Percentiles rank a stretch among this genome's conserved stretches.
Conservation (phyloP, 37 sponge, comb jelly and placozoan species). For the Oopsacas minuta region DNA sequence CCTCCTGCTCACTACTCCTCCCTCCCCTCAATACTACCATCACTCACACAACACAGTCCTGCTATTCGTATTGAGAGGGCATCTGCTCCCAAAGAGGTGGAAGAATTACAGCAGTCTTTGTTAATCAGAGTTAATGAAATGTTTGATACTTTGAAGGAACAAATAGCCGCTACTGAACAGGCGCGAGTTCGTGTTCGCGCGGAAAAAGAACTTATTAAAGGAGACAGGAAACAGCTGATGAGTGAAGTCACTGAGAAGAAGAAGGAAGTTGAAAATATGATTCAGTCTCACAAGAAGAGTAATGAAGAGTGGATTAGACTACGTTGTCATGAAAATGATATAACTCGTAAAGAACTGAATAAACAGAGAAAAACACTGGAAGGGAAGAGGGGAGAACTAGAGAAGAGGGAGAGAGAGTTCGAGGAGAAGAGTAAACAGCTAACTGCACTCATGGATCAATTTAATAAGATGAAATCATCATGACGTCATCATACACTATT, state of each 20-base stretch:
- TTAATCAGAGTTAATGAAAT: not conserved
- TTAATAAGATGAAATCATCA: not conserved
- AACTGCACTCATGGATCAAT: not conserved
- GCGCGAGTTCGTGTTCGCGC: not conserved
- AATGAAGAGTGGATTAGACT: not conserved
- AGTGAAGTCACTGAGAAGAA: not conserved
- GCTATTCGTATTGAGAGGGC: not conserved
- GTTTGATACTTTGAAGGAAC: not conserved
- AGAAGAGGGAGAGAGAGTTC: not conserved
- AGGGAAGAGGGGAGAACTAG: not conserved
- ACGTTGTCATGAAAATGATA: not conserved
- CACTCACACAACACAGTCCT: not conserved
- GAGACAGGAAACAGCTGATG: not conserved
- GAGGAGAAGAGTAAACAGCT: not conserved
- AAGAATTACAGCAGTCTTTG: not conserved
- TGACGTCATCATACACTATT: no score
- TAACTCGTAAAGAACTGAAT: not conserved
- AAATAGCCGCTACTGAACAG: not conserved
- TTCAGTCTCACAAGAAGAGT: slow-evolving; percentile 10
- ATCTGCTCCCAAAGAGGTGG: not conserved
- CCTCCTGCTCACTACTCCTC: not conserved
- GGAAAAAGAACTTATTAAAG: not conserved
- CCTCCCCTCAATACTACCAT: not conserved
- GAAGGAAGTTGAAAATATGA: not conserved
- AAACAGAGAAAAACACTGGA: not conserved